Conservation (phyloP, 2,888 invertebrate genomes). For the Buathra laborator region DNA sequence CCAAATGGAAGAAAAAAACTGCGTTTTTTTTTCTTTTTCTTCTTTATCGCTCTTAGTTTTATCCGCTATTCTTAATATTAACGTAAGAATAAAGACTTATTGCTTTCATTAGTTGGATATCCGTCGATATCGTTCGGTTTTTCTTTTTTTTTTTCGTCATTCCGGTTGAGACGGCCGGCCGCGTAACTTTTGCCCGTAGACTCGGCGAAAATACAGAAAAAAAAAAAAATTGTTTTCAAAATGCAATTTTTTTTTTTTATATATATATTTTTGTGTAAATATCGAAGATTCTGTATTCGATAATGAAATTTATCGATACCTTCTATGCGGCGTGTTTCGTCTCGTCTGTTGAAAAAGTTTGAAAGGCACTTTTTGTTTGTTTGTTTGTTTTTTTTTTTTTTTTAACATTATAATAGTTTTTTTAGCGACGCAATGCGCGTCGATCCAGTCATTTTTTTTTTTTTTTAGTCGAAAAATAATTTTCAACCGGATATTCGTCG, state of each 20-base stretch:
- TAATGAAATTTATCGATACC: not conserved
- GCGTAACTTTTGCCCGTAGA: not conserved
- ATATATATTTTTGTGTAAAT: not conserved
- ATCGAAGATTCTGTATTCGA: not conserved
- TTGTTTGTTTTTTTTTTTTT: constrained; percentile 43
- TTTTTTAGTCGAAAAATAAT: constrained; percentile 36
- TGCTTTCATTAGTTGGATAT: constrained; percentile 55
- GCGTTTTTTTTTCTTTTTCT: constrained; percentile 18
- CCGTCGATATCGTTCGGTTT: constrained; percentile 32
- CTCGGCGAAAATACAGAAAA: not conserved
- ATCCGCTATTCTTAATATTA: not conserved
- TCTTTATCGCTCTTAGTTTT: not conserved
- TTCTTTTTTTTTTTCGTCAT: constrained; percentile 15
- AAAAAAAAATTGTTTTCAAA: not conserved
- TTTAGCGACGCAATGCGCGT: constrained; percentile 60
- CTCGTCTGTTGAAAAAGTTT: constrained; percentile 27
- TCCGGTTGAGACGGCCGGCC: not conserved
- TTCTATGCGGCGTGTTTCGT: not conserved
- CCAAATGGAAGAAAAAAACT: constrained; percentile 38
- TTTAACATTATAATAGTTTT: not conserved
- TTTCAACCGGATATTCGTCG: constrained; percentile 38
- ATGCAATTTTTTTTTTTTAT: not conserved
- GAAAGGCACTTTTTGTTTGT: constrained; percentile 66
- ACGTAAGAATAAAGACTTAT: constrained; percentile 40
- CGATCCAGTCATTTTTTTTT: constrained; percentile 47